Evolutionary conservation across 2,888 invertebrate species (phyloP), one percentile per base, ranked within the genome.

Genomic region (Acanthacorydalis orientalis): DNA sequence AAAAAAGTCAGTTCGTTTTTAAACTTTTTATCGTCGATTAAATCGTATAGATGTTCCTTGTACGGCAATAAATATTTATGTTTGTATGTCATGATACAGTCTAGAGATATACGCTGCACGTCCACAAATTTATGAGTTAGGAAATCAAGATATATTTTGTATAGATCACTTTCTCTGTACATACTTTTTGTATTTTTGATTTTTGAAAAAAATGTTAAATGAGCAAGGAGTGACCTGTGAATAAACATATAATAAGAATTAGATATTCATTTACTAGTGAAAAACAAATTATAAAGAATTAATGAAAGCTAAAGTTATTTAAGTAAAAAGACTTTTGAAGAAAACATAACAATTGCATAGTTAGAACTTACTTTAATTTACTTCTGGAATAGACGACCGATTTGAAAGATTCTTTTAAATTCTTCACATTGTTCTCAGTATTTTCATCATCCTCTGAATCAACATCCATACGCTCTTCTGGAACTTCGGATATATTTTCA

Each of bases 21-120:
- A 54, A 96, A 83, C 53, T 83, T 85, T 55, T 85, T 84, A 53
- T 93, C 90, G 58, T 91, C 85, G 4, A 93, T 74, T 46, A 96
- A 68, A 51, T 80, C 78, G 53, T 81, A 77, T 44, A 97, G 67
- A 57, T 88, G 78, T 38, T 78, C 80, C 61, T 84, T 85, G 60
- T 96, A 93, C 0, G 85, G 81, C 0, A 69, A 61, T 7, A 95
- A 60, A 57, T 77, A 80, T 59, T 85, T 85, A 53, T 80, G 76
- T 61, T 86, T 89, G 64, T 93, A 96, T 1, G 85, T 79, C 56
- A 89, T 68, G 1, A 97, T 64, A 61, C 93, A 96, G 58, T 86
- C 83, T 38, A 97, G 65, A 0, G 93, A 87, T 46, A 77, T 74
- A 62, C 83, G 88, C 64, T 96, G 96, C 7, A 96, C 69, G 0